Percentiles rank a stretch among this genome's conserved stretches.
These are phyloP conservation scores for Zonitis immaculata DNA, from an alignment of 2,888 invertebrate genomes.

Conservation along the genomic window DNA sequence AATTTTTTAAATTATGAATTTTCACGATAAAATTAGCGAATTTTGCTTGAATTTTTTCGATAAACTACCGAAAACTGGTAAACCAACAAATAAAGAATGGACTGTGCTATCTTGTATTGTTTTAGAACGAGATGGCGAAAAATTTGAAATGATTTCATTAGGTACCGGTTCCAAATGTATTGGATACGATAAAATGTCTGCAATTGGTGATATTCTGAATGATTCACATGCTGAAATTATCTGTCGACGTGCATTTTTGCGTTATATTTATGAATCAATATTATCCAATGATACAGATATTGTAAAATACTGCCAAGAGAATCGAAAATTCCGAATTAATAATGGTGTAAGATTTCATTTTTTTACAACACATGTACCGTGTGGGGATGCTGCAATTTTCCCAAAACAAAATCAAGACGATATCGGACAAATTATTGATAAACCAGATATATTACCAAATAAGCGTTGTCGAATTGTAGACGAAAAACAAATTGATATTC, in stretches of 20 bases:
- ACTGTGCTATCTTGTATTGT: conserved; percentile 76
- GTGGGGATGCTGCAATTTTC: conserved; percentile 90
- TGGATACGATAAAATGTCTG: conserved; percentile 63
- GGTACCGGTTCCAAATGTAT: conserved; percentile 92
- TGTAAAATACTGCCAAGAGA: neutral
- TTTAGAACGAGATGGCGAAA: too few relatives aligned
- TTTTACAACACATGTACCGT: conserved; percentile 82
- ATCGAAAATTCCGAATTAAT: conserved; percentile 38
- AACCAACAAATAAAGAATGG: conserved; percentile 75
- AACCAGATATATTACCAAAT: neutral
- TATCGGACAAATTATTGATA: conserved; percentile 23
- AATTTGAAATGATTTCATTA: conserved; percentile 65
- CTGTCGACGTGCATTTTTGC: conserved; percentile 74
- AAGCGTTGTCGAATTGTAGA: conserved; percentile 19
- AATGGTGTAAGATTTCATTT: conserved; percentile 69
- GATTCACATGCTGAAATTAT: conserved; percentile 93
- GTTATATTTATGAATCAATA: conserved; percentile 65
- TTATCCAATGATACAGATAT: conserved; percentile 4
- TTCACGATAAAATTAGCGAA: conserved; percentile 42
- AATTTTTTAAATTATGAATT: conserved; percentile 5
- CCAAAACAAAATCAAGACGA: conserved; percentile 50
- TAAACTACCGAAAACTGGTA: conserved; percentile 70
- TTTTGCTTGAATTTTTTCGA: conserved; percentile 59
- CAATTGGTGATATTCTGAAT: conserved; percentile 67
- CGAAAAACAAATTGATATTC: conserved; percentile 46